phyloP scores from a whole-genome alignment of 2,797 vertebrate genomes.

The Gadopsis bispinosus region DNA sequence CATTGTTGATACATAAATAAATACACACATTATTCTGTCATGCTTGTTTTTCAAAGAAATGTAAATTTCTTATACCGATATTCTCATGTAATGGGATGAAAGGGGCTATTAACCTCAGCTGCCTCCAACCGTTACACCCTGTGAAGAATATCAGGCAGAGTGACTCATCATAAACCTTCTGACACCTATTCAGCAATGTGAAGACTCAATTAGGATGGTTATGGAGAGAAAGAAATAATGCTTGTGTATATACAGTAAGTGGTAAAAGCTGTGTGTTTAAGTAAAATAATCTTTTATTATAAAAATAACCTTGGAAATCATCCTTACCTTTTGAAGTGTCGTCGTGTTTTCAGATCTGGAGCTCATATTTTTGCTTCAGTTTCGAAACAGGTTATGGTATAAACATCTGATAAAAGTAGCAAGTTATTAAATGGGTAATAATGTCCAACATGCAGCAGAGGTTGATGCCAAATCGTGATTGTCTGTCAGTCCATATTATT shows the following conservation, averaged over 20 bases:
- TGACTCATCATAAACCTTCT: constrained; percentile 55
- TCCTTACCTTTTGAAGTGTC: constrained; percentile 3
- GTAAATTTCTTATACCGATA: neutral
- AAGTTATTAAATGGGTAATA: neutral
- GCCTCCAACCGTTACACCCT: constrained; percentile 38
- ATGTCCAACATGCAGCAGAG: constrained; percentile 1
- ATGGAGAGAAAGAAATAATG: neutral
- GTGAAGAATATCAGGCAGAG: constrained; percentile 37
- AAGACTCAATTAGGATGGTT: constrained; percentile 37
- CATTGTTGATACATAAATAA: too few relatives aligned
- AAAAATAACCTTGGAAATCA: neutral
- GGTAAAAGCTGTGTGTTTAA: constrained; percentile 1
- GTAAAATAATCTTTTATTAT: too few relatives aligned
- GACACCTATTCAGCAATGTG: constrained; percentile 40
- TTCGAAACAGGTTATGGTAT: constrained; percentile 10
- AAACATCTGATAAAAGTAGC: neutral
- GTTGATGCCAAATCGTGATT: constrained; percentile 10
- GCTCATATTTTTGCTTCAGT: neutral
- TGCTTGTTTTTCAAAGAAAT: constrained; percentile 47
- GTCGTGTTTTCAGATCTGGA: neutral
- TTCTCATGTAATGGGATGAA: constrained; percentile 48
- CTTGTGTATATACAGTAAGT: neutral
- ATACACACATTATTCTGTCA: neutral
- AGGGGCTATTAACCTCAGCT: constrained; percentile 51
- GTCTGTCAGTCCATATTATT: constrained; percentile 2